Percentiles rank a stretch among this genome's conserved stretches.
Conservation (phyloP, 2,113 vertebrate species). For the Tetrax tetrax region DNA sequence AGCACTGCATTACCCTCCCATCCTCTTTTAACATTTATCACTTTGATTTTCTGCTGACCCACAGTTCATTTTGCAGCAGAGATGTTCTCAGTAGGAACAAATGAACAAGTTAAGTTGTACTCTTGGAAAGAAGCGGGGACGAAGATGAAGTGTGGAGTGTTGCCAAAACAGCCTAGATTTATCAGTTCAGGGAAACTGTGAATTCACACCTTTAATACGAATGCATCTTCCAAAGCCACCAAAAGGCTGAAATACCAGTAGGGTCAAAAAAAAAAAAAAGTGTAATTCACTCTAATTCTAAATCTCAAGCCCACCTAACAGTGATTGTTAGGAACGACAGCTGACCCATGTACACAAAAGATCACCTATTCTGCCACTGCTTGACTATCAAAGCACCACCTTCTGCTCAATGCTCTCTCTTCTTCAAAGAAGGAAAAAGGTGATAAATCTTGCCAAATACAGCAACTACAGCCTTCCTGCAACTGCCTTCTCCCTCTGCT, state of each 20-base stretch:
- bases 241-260: background rate
- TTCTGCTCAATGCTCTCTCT: background rate
- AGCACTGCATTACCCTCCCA: background rate
- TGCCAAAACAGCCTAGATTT: background rate
- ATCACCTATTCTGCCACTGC: background rate
- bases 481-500: background rate
- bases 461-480: background rate
- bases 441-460: background rate
- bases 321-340: background rate
- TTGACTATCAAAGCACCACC: background rate
- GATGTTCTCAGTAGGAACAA: background rate
- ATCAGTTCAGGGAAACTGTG: background rate
- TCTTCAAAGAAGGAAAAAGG: background rate
- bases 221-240: background rate
- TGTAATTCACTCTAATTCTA: background rate
- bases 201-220: conserved; percentile 22
- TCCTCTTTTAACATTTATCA: background rate
- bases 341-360: background rate
- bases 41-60: background rate
- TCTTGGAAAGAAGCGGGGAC: background rate
- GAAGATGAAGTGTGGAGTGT: background rate
- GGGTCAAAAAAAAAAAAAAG: background rate
- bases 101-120: background rate
- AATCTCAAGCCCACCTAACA: background rate
- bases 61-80: background rate